Conservation (phyloP, 2,888 invertebrate genomes). For the Rosalia funebris region DNA sequence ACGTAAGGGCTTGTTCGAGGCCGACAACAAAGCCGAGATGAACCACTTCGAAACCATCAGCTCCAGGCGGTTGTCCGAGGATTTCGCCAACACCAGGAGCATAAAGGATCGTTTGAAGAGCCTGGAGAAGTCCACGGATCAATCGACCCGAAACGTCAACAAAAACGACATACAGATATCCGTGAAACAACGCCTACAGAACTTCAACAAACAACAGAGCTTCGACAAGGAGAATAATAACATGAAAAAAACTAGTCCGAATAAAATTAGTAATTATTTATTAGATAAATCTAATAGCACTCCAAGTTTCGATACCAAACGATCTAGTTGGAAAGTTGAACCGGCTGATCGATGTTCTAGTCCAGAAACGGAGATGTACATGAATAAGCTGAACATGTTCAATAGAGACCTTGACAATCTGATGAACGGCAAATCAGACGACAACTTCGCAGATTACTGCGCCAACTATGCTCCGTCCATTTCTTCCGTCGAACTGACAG, state of each 20-base stretch:
- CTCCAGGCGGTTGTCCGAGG: constrained; percentile 69
- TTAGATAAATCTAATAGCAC: constrained; percentile 49
- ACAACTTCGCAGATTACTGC: constrained; percentile 67
- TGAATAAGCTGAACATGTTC: constrained; percentile 60
- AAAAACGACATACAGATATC: constrained; percentile 49
- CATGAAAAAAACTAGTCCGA: constrained; percentile 40
- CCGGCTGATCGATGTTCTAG: constrained; percentile 63
- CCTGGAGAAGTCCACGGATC: constrained; percentile 74
- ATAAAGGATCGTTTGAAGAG: constrained; percentile 78
- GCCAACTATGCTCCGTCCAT: constrained; percentile 68
- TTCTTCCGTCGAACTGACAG: constrained; percentile 70
- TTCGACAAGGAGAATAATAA: constrained; percentile 41
- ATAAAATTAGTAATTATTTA: constrained; percentile 54
- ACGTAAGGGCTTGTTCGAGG: constrained; percentile 84
- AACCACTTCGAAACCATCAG: constrained; percentile 61
- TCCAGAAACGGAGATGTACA: constrained; percentile 68
- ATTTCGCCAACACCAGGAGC: constrained; percentile 73
- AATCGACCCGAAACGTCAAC: constrained; percentile 57
- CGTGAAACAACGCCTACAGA: constrained; percentile 50
- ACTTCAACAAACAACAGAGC: constrained; percentile 48
- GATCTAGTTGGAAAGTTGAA: constrained; percentile 41
- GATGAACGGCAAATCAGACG: constrained; percentile 51
- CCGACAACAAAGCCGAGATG: constrained; percentile 68
- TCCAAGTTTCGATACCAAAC: constrained; percentile 41
- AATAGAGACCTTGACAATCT: constrained; percentile 63